Percentiles rank a stretch among this genome's conserved stretches.
phyloP scores from a whole-genome alignment of 2,888 invertebrate species.

The Encarsia formosa region DNA sequence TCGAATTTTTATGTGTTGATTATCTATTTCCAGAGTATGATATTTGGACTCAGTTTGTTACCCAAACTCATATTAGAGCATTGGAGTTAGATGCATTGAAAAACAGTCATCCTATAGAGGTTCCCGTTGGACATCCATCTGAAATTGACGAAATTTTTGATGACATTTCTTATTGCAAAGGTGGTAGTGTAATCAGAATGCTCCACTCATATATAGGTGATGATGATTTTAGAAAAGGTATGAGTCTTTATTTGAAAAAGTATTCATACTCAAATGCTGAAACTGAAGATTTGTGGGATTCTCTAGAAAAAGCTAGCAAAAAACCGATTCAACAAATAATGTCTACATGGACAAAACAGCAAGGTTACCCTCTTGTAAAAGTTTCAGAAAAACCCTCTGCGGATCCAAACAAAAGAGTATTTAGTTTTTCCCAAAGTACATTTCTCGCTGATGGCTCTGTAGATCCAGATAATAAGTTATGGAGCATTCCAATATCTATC shows the following conservation, averaged over 20 bases:
- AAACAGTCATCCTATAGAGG: slow-evolving; percentile 94
- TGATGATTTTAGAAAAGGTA: slow-evolving; percentile 85
- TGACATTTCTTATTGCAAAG: slow-evolving; percentile 94
- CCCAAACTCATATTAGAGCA: slow-evolving; percentile 80
- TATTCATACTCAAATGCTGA: slow-evolving; percentile 84
- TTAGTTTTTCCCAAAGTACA: slow-evolving; percentile 76
- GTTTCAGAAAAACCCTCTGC: slow-evolving; percentile 51
- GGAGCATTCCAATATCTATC: slow-evolving; percentile 87
- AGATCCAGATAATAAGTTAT: slow-evolving; percentile 61
- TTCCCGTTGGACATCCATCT: slow-evolving; percentile 87
- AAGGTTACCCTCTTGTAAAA: slow-evolving; percentile 85
- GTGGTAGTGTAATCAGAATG: slow-evolving; percentile 92
- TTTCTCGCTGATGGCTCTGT: slow-evolving; percentile 79
- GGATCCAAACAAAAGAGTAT: slow-evolving; percentile 56
- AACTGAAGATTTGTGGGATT: slow-evolving; percentile 90
- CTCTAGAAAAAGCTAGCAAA: slow-evolving; percentile 80
- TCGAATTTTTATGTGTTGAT: slow-evolving; percentile 90
- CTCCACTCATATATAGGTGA: slow-evolving; percentile 90
- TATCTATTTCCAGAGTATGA: slow-evolving; percentile 91
- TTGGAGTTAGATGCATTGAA: slow-evolving; percentile 81
- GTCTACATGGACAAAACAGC: slow-evolving; percentile 94
- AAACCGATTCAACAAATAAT: slow-evolving; percentile 88
- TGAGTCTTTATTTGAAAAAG: slow-evolving; percentile 81
- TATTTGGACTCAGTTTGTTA: slow-evolving; percentile 95
- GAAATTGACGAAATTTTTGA: slow-evolving; percentile 98